A percentile compares a stretch with the other conserved stretches of the same genome.
These are phyloP conservation scores for Cephus pygmeus DNA, from an alignment of 2,888 invertebrate species.

Conservation along the genomic window DNA sequence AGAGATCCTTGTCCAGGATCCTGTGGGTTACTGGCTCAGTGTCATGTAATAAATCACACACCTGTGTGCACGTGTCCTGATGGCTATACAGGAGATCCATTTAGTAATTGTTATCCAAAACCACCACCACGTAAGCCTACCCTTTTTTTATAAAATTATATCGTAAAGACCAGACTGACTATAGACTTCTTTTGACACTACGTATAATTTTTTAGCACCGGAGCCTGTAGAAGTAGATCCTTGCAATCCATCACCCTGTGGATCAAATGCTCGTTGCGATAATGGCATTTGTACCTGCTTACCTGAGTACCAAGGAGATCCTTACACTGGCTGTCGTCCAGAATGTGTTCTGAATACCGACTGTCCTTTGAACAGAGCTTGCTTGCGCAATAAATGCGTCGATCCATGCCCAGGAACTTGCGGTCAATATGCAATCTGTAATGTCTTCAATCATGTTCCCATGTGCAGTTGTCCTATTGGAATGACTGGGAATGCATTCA, in stretches of 20 bases:
- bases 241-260: conserved; percentile 76
- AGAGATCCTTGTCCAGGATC: conserved; percentile 82
- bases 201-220: conserved; percentile 8
- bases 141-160: not conserved
- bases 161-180: not conserved
- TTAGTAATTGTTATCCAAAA: conserved; percentile 67
- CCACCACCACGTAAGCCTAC: conserved; percentile 64
- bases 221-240: conserved; percentile 63
- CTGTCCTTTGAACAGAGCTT: conserved; percentile 64
- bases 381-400: conserved; percentile 66
- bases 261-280: conserved; percentile 76
- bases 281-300: conserved; percentile 79
- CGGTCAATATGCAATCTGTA: conserved; percentile 69
- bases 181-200: not conserved
- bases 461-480: conserved; percentile 67
- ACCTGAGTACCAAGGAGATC: conserved; percentile 80
- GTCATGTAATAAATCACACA: conserved; percentile 79
- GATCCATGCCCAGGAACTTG: conserved; percentile 69
- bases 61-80: conserved; percentile 79
- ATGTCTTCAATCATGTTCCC: conserved; percentile 69
- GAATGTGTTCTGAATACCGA: conserved; percentile 78
- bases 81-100: conserved; percentile 79
- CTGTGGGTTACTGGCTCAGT: conserved; percentile 79
- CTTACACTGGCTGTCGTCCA: conserved; percentile 76
- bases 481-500: conserved; percentile 71